Evolutionary conservation across 2,113 vertebrate species (phyloP).

Genomic region (Isichthys henryi): DNA sequence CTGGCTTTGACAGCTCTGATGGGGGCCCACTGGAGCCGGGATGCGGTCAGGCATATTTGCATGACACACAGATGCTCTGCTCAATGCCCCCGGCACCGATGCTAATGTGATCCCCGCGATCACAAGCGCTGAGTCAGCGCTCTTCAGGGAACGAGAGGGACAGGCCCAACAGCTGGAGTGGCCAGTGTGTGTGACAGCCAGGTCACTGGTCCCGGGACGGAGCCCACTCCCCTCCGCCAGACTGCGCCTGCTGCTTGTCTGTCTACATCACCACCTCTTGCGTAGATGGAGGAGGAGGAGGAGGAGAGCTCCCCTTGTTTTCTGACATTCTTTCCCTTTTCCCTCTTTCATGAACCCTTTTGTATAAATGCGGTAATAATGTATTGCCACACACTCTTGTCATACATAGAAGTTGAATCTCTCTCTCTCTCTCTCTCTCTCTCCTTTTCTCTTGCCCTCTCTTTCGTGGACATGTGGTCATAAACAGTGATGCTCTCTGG

Average conservation of each 20-base stretch:
- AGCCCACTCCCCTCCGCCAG: neutral
- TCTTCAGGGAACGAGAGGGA: neutral
- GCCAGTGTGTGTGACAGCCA: neutral
- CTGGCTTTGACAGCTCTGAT: slow-evolving; percentile 5
- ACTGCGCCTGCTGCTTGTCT: neutral
- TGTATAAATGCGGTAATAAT: neutral
- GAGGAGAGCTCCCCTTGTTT: neutral
- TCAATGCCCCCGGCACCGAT: slow-evolving; percentile 37
- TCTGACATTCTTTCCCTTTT: neutral
- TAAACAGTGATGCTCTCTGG: too few species aligned
- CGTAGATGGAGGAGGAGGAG: neutral
- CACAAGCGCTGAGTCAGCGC: neutral
- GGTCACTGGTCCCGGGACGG: neutral
- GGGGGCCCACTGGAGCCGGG: slow-evolving; percentile 21
- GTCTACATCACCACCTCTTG: neutral
- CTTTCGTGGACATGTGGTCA: neutral
- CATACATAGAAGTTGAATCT: neutral
- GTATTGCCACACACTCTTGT: neutral
- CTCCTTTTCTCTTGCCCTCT: too few species aligned
- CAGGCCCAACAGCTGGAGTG: neutral
- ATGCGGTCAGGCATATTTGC: slow-evolving; percentile 42
- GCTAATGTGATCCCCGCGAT: slow-evolving; percentile 25
- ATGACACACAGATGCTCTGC: slow-evolving; percentile 46
- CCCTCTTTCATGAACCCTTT: neutral
- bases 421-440: too few species aligned